Base-by-base conservation (phyloP, 2,797 vertebrate species). In the Antennarius maculatus region DNA sequence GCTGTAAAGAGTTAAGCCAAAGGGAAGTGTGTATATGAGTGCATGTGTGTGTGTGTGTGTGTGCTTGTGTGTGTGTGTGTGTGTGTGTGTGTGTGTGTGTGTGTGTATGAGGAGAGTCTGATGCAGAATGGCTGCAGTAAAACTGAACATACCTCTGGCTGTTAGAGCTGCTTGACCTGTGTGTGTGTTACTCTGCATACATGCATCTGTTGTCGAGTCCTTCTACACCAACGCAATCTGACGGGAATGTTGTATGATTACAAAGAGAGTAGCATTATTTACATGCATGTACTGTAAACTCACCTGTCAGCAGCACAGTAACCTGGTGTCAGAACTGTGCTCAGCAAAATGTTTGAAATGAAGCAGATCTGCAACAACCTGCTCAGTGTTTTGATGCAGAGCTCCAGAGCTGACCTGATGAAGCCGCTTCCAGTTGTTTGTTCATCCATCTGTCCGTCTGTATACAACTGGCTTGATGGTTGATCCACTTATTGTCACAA, bases 1-100 rank as follows among this genome's bases (percentile, higher is more conserved):
- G 79, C 82, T 71, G 23, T 88, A 82, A 86, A 85, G 65, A 86
- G 80, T 80, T 76, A 72, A 74, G 76, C 76, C 39, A 45, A 74
- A 74, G 74, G 71, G 62, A 54, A 45, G 63, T 68, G 56, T 51
- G 55, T 41, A 58, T 54, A 53, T 64, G 58, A 60, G 48, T 48
- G 53, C 50, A 68, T 28, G 53, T 63, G 69, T 67, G 43, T 60
- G 28, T 66, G 51, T 60, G 63, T 47, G 66, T 42, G 34, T 27
- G 64, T 59, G 23, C 23, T 1, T 23, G 23, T 23, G 23, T 23
- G 23, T 23, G 62, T 67, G 56, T 50, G 55, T 39, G 58, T 54
- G 53, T 64, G 58, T 62, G 48, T 48, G 53, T 53, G 69, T 31
- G 53, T 63, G 69, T 67, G 43, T 60, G 28, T 66, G 51, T 60